Percentiles rank a stretch among this genome's conserved stretches.
Conservation (phyloP, 2,888 invertebrate species). For the Frankliniella fusca region DNA sequence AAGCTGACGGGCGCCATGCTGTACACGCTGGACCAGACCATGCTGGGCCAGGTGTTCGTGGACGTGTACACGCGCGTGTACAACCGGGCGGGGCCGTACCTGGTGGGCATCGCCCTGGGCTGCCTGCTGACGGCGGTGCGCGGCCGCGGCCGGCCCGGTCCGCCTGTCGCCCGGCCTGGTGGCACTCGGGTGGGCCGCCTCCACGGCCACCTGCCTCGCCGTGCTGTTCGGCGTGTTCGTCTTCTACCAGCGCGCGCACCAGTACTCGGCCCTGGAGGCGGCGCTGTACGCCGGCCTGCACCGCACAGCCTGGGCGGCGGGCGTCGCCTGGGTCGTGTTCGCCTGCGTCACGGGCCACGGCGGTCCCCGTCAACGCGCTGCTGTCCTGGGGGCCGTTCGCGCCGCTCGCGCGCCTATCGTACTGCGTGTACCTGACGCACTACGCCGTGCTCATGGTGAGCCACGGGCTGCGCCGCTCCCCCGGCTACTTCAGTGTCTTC, state of each 20-base stretch:
- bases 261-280: constrained; percentile 45
- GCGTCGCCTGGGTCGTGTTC: constrained; percentile 53
- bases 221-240: constrained; percentile 41
- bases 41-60: constrained; percentile 52
- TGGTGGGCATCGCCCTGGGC: constrained; percentile 57
- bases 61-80: constrained; percentile 58
- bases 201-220: constrained; percentile 31
- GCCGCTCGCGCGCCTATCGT: constrained; percentile 53
- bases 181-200: constrained; percentile 35
- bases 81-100: constrained; percentile 56
- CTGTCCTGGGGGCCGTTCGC: constrained; percentile 36
- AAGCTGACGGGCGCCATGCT: constrained; percentile 46
- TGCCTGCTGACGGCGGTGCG: constrained; percentile 46
- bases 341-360: constrained; percentile 52
- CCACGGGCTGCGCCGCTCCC: constrained; percentile 42
- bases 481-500: constrained; percentile 44
- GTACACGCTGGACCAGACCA: constrained; percentile 49
- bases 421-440: constrained; percentile 55
- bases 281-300: constrained; percentile 48
- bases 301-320: constrained; percentile 50
- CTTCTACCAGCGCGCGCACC: constrained; percentile 44
- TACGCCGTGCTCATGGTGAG: constrained; percentile 45
- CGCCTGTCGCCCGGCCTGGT: constrained; percentile 29
- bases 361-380: constrained; percentile 40
- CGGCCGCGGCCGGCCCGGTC: neutral